Evolutionary conservation across 1,140 invertebrate species (phyloP).

Genomic region (Diachasma alloeum): DNA sequence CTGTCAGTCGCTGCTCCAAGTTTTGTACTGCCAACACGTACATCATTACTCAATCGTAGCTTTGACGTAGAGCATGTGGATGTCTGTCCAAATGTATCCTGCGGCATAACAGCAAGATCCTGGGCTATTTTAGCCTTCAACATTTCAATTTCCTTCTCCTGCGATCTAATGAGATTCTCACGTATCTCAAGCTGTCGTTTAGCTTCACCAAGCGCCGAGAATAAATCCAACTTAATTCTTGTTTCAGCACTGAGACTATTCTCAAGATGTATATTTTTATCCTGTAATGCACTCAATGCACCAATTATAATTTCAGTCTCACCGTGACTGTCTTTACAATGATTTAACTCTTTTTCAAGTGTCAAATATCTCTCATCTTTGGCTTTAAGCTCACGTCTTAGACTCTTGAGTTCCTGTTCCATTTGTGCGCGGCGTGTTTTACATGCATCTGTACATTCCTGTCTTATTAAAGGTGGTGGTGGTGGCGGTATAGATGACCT

Average conservation of each 20-base stretch:
- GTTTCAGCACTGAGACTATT: slow-evolving; percentile 95
- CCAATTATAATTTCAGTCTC: slow-evolving; percentile 83
- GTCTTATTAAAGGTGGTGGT: slow-evolving; percentile 55
- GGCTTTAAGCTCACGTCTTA: slow-evolving; percentile 78
- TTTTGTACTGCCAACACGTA: slow-evolving; percentile 56
- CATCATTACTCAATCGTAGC: slow-evolving; percentile 66
- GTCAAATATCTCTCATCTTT: slow-evolving; percentile 72
- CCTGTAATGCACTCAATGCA: slow-evolving; percentile 83
- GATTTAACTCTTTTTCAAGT: slow-evolving; percentile 56
- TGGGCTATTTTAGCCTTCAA: slow-evolving; percentile 91
- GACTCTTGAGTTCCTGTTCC: slow-evolving; percentile 79
- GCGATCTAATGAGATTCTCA: slow-evolving; percentile 79
- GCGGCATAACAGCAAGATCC: slow-evolving; percentile 90
- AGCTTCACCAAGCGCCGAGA: slow-evolving; percentile 94
- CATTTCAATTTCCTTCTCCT: slow-evolving; percentile 91
- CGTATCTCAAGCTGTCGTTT: slow-evolving; percentile 92
- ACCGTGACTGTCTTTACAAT: slow-evolving; percentile 75
- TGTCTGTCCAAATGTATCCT: slow-evolving; percentile 70
- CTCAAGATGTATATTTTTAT: slow-evolving; percentile 89
- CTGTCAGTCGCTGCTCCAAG: slow-evolving; percentile 56
- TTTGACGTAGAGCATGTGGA: slow-evolving; percentile 67
- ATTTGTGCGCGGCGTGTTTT: slow-evolving; percentile 78
- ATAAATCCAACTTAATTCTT: slow-evolving; percentile 93
- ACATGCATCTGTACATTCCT: slow-evolving; percentile 81
- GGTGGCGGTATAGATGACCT: slow-evolving; percentile 54